Evolutionary conservation across 2,113 vertebrate genomes (phyloP).

Genomic region (Mugil cephalus): DNA sequence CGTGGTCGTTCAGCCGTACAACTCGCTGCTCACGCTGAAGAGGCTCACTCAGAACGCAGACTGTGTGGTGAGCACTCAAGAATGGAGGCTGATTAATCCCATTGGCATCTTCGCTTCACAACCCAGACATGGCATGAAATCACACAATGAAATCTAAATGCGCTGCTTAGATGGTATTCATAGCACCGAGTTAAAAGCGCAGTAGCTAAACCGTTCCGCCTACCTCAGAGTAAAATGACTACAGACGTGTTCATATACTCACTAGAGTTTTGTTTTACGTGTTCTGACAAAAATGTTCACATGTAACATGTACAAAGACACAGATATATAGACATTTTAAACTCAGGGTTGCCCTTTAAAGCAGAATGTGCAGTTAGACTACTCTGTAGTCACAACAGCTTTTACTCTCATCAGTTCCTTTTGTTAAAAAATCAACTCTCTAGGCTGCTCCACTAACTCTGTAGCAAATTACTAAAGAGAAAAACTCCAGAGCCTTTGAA

Average conservation of each 20-base stretch:
- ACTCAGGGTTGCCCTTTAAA: no score
- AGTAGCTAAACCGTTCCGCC: conserved; percentile 3
- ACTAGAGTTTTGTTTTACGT: neutral
- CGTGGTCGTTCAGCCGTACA: conserved; percentile 97
- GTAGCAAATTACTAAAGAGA: conserved; percentile 40
- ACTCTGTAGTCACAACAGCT: no score
- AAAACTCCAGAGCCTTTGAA: conserved; percentile 27
- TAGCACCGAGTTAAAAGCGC: neutral
- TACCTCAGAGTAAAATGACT: no score
- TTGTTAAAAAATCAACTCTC: neutral
- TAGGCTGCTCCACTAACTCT: neutral
- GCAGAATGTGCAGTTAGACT: no score
- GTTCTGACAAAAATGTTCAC: conserved; percentile 26
- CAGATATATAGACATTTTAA: no score
- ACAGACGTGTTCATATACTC: no score
- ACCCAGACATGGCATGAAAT: neutral
- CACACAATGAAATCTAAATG: neutral
- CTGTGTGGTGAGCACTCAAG: conserved; percentile 88
- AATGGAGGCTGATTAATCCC: conserved; percentile 28
- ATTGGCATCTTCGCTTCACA: conserved; percentile 1
- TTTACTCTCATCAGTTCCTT: neutral
- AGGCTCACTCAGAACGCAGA: conserved; percentile 98
- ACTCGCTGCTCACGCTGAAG: conserved; percentile 96
- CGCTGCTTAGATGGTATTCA: neutral
- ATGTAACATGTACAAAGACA: neutral